Evolutionary conservation across 2,888 invertebrate species (phyloP), one percentile per base, ranked within the genome.

Genomic region (Orchestes rusci): DNA sequence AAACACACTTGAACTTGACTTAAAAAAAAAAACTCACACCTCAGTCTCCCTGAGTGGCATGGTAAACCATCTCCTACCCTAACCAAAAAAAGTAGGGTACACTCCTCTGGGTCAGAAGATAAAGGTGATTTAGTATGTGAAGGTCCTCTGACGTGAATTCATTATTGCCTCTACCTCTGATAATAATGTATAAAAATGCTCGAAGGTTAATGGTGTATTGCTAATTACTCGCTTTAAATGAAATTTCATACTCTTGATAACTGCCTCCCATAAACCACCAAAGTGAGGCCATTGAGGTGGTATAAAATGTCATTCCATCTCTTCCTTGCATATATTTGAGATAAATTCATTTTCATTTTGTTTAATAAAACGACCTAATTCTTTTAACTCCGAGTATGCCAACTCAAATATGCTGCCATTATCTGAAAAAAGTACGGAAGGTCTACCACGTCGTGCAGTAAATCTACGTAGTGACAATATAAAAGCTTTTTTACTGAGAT

Each of bases 401-500:
- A 19, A 16, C 4, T 54, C 48, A 33, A 57, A 58, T 30, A 56
- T 59, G 1, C 53, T 58, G 1, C 55, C 60, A 32, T 57, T 56
- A 23, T 61, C 60, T 4, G 53, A 56, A 33, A 39, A 53, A 3
- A 60, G 46, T 3, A 45, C 19, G n/a, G 20, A 18, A 2, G 53
- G 52, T 28, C 48, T 49, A 7, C 59, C 59, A 8, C 59, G 49
- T 2, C 59, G 34, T 1, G 56, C 39, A 1, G 47, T 41, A 31
- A 61, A 62, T 8, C 60, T 45, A 16, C 50, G 29, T 2, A 60
- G 44, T 10, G 53, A 47, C 12, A 52, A 44, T 5, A 61, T 28
- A 33, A 60, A 60, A 0, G 48, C 32, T 7, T 53, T 51, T n/a
- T 52, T 53, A 8, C 53, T 41, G 8, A 60, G 41, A 31, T 53